These are phyloP conservation scores for Agrochola circellaris DNA, from an alignment of 2,888 invertebrate genomes.

Conservation along the genomic window DNA sequence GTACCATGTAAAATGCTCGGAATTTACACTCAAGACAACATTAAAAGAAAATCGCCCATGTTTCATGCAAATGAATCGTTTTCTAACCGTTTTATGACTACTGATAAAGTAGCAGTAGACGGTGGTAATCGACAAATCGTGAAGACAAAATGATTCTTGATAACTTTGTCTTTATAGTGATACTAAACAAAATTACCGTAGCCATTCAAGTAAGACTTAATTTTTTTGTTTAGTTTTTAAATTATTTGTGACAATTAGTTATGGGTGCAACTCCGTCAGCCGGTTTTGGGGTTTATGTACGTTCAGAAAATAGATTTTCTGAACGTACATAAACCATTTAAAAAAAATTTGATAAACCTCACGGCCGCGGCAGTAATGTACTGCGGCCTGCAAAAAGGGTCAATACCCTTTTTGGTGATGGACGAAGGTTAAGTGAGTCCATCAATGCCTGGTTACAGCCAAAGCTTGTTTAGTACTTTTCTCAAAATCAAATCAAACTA, in stretches of 20 bases:
- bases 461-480: too few species aligned
- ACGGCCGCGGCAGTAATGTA: too few species aligned
- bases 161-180: background rate
- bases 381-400: too few species aligned
- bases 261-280: background rate
- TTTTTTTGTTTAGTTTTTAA: background rate
- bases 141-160: conserved; percentile 7
- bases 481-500: too few species aligned
- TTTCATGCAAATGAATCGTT: conserved; percentile 45
- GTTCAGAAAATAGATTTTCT: too few species aligned
- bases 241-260: background rate
- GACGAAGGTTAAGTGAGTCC: too few species aligned
- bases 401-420: too few species aligned
- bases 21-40: conserved; percentile 3
- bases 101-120: background rate
- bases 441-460: too few species aligned
- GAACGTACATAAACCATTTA: too few species aligned
- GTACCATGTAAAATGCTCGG: background rate
- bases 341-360: too few species aligned
- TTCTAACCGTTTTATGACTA: conserved; percentile 31
- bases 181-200: conserved; percentile 2
- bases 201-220: background rate
- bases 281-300: too few species aligned
- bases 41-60: conserved; percentile 23
- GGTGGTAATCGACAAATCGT: conserved; percentile 12